These are phyloP conservation scores for Sapayoa aenigma DNA, from an alignment of 2,113 vertebrate genomes.

Conservation along the genomic window DNA sequence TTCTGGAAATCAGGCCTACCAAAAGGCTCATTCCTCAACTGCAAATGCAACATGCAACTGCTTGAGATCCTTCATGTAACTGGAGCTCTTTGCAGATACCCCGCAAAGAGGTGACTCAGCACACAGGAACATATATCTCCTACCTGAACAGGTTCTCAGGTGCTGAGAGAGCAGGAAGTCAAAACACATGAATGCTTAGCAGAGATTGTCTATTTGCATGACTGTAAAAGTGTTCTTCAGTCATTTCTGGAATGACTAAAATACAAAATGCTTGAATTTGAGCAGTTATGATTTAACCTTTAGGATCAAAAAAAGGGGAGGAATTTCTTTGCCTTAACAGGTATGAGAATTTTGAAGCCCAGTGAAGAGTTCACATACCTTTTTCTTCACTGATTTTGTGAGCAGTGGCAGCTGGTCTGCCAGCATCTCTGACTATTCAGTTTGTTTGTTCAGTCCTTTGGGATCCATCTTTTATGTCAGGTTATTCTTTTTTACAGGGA, in stretches of 20 bases:
- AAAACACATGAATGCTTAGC: not conserved
- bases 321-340: not conserved
- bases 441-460: conserved; percentile 1
- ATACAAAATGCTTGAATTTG: not conserved
- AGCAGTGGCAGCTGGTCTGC: not conserved
- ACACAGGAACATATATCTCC: not conserved
- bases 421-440: not conserved
- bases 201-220: not conserved
- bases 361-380: not conserved
- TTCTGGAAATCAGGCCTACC: not conserved
- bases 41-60: not conserved
- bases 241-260: not conserved
- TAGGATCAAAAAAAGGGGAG: not conserved
- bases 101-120: not conserved
- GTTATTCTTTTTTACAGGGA: not conserved
- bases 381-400: not conserved
- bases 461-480: not conserved
- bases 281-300: not conserved
- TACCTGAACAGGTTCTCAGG: not conserved
- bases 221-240: not conserved
- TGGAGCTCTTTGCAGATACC: not conserved
- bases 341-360: not conserved
- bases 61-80: not conserved
- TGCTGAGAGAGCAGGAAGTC: not conserved
- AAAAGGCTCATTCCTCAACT: not conserved